Evolutionary conservation across 2,797 vertebrate species (phyloP).

Genomic region (Darevskia nairensis): DNA sequence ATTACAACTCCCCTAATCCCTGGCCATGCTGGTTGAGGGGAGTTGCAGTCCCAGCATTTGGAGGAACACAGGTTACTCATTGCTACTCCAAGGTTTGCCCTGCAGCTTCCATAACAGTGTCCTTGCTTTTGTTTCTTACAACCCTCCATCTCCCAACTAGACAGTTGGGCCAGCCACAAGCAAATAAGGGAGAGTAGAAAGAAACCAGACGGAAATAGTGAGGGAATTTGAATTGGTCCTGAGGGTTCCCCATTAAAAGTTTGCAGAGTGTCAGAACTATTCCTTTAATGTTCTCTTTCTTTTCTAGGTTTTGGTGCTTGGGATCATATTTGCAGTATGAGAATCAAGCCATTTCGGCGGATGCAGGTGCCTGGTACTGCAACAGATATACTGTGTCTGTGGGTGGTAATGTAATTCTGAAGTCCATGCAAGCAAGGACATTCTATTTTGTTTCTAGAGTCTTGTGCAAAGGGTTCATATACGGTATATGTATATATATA

Average conservation of each 20-base stretch:
- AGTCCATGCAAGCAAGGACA: background rate
- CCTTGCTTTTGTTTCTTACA: background rate
- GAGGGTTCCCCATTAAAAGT: slow-evolving; percentile 1
- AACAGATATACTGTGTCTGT: background rate
- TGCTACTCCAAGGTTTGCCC: background rate
- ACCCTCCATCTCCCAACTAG: background rate
- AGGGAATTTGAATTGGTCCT: background rate
- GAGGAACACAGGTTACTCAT: background rate
- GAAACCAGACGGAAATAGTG: background rate
- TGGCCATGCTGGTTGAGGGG: background rate
- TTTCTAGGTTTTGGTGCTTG: slow-evolving; percentile 92
- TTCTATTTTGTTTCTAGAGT: background rate
- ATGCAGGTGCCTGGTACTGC: slow-evolving; percentile 88
- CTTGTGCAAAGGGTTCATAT: background rate
- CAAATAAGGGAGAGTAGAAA: background rate
- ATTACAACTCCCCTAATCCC: background rate
- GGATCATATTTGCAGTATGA: slow-evolving; percentile 91
- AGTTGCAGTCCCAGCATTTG: background rate
- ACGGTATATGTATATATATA: too few relatives aligned
- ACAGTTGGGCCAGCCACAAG: background rate
- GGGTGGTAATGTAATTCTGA: background rate
- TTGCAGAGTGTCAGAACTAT: background rate
- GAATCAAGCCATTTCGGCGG: slow-evolving; percentile 90
- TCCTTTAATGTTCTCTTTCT: slow-evolving; percentile 24
- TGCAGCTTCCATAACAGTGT: background rate